Conservation (phyloP, 2,888 invertebrate genomes). For the Drosophila mettleri region DNA sequence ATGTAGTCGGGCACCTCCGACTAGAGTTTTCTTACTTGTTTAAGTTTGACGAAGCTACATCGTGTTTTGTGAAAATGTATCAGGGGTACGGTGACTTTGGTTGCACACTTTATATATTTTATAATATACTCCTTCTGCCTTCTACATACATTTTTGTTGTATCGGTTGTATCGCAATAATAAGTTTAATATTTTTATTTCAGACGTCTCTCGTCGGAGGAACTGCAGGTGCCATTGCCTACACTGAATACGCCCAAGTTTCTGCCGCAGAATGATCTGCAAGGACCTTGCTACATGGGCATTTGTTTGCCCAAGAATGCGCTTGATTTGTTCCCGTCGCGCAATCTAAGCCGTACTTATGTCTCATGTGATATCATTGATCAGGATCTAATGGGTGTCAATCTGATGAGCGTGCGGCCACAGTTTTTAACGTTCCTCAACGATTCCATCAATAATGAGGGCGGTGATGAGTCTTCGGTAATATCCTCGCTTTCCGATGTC, state of each 20-base stretch:
- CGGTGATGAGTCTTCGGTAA: conserved; percentile 84
- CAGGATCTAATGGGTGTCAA: conserved; percentile 83
- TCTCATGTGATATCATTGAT: conserved; percentile 84
- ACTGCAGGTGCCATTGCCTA: conserved; percentile 81
- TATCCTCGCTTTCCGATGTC: conserved; percentile 85
- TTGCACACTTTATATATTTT: no score
- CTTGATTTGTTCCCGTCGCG: conserved; percentile 84
- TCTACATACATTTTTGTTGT: no score
- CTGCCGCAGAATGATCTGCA: conserved; percentile 82
- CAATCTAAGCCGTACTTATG: conserved; percentile 83
- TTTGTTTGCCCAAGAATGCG: conserved; percentile 85
- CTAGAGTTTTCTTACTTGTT: no score
- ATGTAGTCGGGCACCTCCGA: no score
- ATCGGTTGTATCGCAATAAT: background rate
- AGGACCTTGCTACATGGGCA: conserved; percentile 85
- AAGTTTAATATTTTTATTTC: background rate
- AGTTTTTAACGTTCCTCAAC: conserved; percentile 74
- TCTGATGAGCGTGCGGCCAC: conserved; percentile 79
- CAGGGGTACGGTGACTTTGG: no score
- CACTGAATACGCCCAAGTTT: conserved; percentile 83
- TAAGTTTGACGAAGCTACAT: no score
- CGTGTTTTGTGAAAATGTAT: no score
- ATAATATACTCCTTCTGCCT: no score
- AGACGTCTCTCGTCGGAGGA: conserved; percentile 81
- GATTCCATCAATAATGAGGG: conserved; percentile 83